Evolutionary conservation across 2,888 invertebrate species (phyloP).

Genomic region (Chrysotoxum bicinctum): DNA sequence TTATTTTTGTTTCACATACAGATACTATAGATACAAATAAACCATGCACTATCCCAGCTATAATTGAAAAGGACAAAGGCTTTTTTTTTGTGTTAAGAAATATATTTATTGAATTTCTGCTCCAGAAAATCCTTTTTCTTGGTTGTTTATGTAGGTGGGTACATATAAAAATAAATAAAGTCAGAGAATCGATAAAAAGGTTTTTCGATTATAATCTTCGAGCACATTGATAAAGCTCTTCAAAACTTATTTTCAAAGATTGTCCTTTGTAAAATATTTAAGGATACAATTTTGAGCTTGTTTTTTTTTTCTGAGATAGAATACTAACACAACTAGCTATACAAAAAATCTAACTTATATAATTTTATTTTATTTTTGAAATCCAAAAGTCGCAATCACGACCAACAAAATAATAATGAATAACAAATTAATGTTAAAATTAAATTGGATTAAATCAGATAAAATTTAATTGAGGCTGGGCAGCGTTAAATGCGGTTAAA

Average conservation of each 20-base stretch:
- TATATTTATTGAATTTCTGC: not conserved
- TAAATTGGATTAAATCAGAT: not conserved
- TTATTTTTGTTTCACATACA: conserved; percentile 74
- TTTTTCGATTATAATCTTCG: not conserved
- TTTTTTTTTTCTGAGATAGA: too few relatives aligned
- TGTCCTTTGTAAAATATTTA: not conserved
- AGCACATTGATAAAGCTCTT: not conserved
- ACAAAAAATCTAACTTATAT: not conserved
- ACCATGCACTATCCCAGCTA: conserved; percentile 21
- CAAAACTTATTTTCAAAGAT: not conserved
- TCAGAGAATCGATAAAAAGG: not conserved
- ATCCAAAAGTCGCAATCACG: not conserved
- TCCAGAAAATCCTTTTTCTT: not conserved
- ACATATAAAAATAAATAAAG: not conserved
- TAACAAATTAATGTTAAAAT: not conserved
- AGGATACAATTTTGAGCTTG: too few relatives aligned
- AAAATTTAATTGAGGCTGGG: not conserved
- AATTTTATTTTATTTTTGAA: not conserved
- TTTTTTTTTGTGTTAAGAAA: not conserved
- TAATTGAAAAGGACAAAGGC: not conserved
- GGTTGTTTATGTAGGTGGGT: not conserved
- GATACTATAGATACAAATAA: conserved; percentile 49
- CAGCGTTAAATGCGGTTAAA: not conserved
- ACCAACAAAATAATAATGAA: not conserved
- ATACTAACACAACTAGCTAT: too few relatives aligned